Conservation (phyloP, 2,888 invertebrate species). For the Rhagonycha fulva region DNA sequence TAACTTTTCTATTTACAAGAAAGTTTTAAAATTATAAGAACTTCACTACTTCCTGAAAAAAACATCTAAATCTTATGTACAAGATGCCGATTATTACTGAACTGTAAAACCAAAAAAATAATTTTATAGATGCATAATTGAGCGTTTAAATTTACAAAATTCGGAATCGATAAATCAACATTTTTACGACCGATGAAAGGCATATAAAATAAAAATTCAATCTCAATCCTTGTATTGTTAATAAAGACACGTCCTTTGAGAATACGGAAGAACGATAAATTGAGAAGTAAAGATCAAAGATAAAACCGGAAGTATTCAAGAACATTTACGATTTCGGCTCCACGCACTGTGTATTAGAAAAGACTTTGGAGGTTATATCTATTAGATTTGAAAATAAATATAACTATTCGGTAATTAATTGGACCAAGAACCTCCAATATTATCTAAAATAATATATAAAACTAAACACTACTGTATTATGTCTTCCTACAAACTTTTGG, state of each 20-base stretch:
- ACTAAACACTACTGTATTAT: background rate
- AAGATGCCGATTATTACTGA: too few species aligned
- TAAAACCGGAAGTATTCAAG: background rate
- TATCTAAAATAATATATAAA: background rate
- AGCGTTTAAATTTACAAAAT: background rate
- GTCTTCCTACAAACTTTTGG: background rate
- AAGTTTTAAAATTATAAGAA: too few species aligned
- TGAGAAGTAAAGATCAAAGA: background rate
- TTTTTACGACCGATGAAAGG: background rate
- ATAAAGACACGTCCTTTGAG: background rate
- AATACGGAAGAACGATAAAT: slow-evolving; percentile 1
- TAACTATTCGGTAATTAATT: background rate
- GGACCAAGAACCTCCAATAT: background rate
- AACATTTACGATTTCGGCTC: background rate
- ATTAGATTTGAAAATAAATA: background rate
- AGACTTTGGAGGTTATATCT: background rate
- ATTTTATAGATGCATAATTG: too few species aligned
- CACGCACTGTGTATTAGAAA: background rate
- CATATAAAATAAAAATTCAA: background rate
- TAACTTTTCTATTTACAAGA: too few species aligned
- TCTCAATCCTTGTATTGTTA: background rate
- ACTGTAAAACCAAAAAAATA: too few species aligned
- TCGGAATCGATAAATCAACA: background rate
- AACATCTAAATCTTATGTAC: too few species aligned
- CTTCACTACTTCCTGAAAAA: too few species aligned